These are phyloP conservation scores for Calephelis perditalis DNA, from an alignment of 2,888 invertebrate genomes.

Conservation along the genomic window DNA sequence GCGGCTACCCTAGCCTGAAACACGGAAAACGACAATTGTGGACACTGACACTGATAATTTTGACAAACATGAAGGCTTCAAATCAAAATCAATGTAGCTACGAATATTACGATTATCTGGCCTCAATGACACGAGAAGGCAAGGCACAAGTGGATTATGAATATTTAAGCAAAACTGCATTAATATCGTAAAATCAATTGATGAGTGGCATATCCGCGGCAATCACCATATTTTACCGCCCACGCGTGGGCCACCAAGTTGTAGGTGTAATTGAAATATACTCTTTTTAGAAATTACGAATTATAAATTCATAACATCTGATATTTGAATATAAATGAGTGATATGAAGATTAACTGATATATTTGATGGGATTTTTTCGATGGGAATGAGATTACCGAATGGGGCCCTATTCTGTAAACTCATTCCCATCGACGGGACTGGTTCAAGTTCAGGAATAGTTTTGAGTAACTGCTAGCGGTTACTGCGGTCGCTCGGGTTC, in stretches of 20 bases:
- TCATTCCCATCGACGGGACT: no score
- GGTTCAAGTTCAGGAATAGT: no score
- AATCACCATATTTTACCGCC: slow-evolving; percentile 15
- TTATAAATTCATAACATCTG: slow-evolving; percentile 8
- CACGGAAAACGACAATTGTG: no score
- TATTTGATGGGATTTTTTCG: not conserved
- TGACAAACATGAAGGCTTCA: no score
- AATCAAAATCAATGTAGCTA: no score
- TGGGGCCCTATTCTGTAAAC: no score
- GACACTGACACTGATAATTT: no score
- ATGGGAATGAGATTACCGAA: not conserved
- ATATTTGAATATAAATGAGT: slow-evolving; percentile 3
- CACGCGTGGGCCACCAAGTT: slow-evolving; percentile 5
- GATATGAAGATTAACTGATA: slow-evolving; percentile 1
- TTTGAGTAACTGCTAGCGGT: no score
- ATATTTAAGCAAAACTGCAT: slow-evolving; percentile 6
- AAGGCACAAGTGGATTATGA: not conserved
- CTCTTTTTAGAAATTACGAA: slow-evolving; percentile 13
- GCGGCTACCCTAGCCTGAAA: no score
- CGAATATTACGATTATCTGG: no score
- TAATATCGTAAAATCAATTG: slow-evolving; percentile 5
- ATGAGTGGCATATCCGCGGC: slow-evolving; percentile 10
- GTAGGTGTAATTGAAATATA: slow-evolving; percentile 18
- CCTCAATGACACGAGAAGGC: no score
- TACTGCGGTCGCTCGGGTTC: no score